phyloP scores from a whole-genome alignment of 2,113 vertebrate species.

The Colinus virginianus region DNA sequence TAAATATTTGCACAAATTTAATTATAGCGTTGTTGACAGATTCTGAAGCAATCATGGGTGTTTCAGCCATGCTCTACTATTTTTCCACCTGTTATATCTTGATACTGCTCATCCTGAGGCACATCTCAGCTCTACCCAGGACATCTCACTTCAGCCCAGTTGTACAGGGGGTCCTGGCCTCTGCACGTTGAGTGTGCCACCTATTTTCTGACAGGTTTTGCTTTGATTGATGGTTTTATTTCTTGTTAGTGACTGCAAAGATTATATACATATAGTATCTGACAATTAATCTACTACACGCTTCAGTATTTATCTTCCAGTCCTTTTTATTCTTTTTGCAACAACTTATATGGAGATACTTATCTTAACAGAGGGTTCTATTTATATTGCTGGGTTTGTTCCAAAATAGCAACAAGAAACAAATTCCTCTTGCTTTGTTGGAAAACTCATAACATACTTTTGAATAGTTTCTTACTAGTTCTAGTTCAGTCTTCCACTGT shows the following conservation, averaged over 20 bases:
- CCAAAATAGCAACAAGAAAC: constrained; percentile 28
- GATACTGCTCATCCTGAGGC: neutral
- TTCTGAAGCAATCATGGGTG: too few relatives aligned
- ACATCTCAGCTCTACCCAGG: neutral
- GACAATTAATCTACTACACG: neutral
- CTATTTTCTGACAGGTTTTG: neutral
- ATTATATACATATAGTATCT: neutral
- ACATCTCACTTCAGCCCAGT: neutral
- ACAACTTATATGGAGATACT: neutral
- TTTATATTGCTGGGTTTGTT: neutral
- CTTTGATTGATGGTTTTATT: neutral
- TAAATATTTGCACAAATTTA: neutral
- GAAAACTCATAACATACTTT: neutral
- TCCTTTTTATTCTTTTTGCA: neutral
- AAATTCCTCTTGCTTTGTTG: neutral
- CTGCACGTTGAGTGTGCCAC: neutral
- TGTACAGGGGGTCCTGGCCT: neutral
- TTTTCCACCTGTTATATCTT: neutral
- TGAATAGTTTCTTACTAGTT: neutral
- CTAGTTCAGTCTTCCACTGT: neutral
- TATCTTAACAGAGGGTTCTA: constrained; percentile 11
- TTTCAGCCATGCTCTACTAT: neutral
- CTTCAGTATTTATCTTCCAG: neutral
- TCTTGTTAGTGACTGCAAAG: neutral
- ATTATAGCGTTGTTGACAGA: neutral